Evolutionary conservation across 2,888 invertebrate genomes (phyloP).

Genomic region (Crossocerus cetratus): DNA sequence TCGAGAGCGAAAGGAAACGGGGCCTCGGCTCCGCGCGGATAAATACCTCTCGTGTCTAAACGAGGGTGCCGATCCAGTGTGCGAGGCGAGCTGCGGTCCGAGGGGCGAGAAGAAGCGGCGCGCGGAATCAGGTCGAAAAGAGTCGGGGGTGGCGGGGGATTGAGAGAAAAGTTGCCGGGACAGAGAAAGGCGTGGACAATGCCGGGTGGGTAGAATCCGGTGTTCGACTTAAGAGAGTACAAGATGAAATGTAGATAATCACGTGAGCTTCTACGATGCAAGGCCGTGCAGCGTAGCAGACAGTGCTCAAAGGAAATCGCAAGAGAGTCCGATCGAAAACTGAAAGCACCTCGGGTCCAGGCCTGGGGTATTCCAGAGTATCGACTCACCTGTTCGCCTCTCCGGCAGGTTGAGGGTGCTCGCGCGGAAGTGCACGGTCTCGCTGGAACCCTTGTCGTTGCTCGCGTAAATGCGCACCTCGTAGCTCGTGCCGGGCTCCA

Average conservation of each 20-base stretch:
- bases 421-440: conserved; percentile 82
- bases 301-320: conserved; percentile 60
- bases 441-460: conserved; percentile 86
- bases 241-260: conserved; percentile 46
- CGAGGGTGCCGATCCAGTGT: background rate
- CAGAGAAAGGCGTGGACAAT: conserved; percentile 1
- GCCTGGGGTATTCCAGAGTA: conserved; percentile 13
- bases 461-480: conserved; percentile 84
- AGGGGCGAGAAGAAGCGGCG: background rate
- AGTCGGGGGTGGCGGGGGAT: background rate
- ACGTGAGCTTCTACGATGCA: conserved; percentile 69
- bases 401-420: conserved; percentile 86
- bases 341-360: background rate
- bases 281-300: conserved; percentile 73
- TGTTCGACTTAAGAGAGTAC: conserved; percentile 2
- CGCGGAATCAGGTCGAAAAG: background rate
- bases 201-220: conserved; percentile 5
- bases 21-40: background rate
- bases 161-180: too few species aligned
- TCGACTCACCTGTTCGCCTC: conserved; percentile 82
- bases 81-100: background rate
- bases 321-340: conserved; percentile 24
- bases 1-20: background rate
- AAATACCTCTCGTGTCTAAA: background rate
- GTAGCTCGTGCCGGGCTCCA: conserved; percentile 84